Percentiles rank a stretch among this genome's conserved stretches.
Conservation (phyloP, 2,888 invertebrate genomes). For the Ormyrus nitidulus region DNA sequence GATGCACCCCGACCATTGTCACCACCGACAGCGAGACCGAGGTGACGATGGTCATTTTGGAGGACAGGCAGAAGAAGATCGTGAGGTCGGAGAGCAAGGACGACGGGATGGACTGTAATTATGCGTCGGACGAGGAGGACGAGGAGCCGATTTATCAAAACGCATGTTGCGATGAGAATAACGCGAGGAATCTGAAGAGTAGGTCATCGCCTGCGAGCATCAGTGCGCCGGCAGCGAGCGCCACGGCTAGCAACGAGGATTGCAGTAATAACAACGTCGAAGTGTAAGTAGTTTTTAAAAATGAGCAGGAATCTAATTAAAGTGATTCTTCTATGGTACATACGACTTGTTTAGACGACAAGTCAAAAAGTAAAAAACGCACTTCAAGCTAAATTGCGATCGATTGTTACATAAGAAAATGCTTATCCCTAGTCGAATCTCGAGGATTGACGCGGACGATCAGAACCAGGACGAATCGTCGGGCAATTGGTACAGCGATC, state of each 20-base stretch:
- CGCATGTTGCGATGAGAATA: slow-evolving; percentile 63
- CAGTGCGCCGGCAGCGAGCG: slow-evolving; percentile 25
- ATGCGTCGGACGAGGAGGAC: slow-evolving; percentile 69
- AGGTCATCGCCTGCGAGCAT: background rate
- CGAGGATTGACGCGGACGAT: slow-evolving; percentile 64
- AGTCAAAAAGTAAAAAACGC: too few species aligned
- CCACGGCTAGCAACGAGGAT: slow-evolving; percentile 50
- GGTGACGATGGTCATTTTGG: slow-evolving; percentile 55
- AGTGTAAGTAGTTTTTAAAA: slow-evolving; percentile 37
- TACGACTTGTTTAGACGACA: background rate
- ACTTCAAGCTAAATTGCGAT: background rate
- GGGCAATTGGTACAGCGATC: slow-evolving; percentile 90
- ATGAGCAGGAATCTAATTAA: too few species aligned
- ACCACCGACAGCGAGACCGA: slow-evolving; percentile 67
- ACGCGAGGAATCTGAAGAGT: slow-evolving; percentile 62
- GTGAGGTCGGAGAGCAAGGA: slow-evolving; percentile 70
- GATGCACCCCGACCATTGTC: slow-evolving; percentile 64
- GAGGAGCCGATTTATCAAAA: slow-evolving; percentile 71
- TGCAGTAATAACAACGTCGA: slow-evolving; percentile 57
- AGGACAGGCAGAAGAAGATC: slow-evolving; percentile 60
- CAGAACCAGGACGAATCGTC: slow-evolving; percentile 76
- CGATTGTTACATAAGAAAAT: background rate
- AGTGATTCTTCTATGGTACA: background rate
- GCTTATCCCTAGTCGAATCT: slow-evolving; percentile 56
- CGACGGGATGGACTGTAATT: slow-evolving; percentile 73